These are phyloP conservation scores for Fulica atra DNA, from an alignment of 2,113 vertebrate genomes.

Conservation along the genomic window DNA sequence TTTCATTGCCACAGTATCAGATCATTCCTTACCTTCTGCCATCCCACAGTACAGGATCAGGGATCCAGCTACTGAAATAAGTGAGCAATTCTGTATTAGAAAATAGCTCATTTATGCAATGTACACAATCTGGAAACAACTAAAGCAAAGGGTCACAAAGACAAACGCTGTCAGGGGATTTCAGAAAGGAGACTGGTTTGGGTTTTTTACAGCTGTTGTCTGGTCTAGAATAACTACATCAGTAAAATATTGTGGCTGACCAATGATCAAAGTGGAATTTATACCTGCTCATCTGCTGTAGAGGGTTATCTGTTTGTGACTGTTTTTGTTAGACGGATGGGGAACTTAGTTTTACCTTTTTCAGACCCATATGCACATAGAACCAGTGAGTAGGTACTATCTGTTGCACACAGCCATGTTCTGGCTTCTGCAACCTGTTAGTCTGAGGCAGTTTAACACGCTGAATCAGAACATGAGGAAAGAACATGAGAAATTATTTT, in stretches of 20 bases:
- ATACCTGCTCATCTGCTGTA: not conserved
- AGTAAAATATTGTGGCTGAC: not conserved
- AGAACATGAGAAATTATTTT: not conserved
- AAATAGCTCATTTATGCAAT: not conserved
- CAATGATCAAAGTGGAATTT: not conserved
- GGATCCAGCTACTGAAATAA: constrained; percentile 13
- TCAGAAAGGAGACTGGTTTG: not conserved
- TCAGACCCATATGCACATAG: not conserved
- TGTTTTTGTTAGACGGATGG: not conserved
- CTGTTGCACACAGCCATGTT: not conserved
- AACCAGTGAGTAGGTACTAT: not conserved
- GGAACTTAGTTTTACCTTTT: not conserved
- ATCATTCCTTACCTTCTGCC: not conserved
- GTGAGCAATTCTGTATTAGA: constrained; percentile 1
- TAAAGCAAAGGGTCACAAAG: not conserved
- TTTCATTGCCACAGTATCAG: not conserved
- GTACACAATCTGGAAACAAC: not conserved
- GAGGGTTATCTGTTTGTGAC: not conserved
- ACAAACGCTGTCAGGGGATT: not conserved
- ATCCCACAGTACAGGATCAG: not conserved
- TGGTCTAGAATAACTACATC: not conserved
- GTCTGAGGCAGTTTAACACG: not conserved
- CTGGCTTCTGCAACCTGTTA: not conserved
- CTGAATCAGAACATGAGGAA: not conserved
- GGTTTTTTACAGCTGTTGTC: not conserved